Conservation (phyloP, 2,113 vertebrate species). For the Trichomycterus rosablanca region DNA sequence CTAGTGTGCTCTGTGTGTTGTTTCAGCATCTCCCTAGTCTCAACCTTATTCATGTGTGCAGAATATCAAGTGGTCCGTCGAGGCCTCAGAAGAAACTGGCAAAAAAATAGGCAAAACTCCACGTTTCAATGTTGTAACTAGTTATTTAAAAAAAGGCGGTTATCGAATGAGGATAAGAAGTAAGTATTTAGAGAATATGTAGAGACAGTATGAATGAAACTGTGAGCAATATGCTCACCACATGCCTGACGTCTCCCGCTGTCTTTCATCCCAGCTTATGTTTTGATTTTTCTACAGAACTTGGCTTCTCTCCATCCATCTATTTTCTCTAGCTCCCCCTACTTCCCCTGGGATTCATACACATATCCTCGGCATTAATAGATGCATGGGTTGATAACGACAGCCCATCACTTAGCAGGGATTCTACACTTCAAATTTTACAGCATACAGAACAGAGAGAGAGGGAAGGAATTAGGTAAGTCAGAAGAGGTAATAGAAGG, state of each 20-base stretch:
- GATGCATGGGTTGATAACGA: constrained; percentile 40
- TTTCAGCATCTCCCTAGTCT: constrained; percentile 44
- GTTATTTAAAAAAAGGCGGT: no score
- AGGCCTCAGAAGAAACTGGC: constrained; percentile 9
- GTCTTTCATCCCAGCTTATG: constrained; percentile 49
- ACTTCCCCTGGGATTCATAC: neutral
- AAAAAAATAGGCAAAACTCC: constrained; percentile 21
- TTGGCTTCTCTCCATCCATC: constrained; percentile 45
- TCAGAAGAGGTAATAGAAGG: neutral
- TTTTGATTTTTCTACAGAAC: constrained; percentile 49
- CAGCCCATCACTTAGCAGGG: constrained; percentile 49
- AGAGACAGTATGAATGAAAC: constrained; percentile 48
- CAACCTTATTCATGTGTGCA: constrained; percentile 52
- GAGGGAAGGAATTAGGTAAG: constrained; percentile 20
- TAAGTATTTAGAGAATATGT: no score
- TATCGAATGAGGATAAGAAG: no score
- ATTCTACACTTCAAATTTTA: constrained; percentile 45
- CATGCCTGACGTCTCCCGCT: constrained; percentile 52
- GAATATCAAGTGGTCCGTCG: constrained; percentile 58
- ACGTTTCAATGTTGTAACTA: no score
- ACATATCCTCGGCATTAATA: constrained; percentile 15
- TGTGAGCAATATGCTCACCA: constrained; percentile 64
- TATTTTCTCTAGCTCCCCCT: constrained; percentile 37
- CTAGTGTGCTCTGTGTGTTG: constrained; percentile 39
- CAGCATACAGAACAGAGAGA: constrained; percentile 20